A percentile compares a stretch with the other conserved stretches of the same genome.
These are phyloP conservation scores for Hemaris fuciformis DNA, from an alignment of 2,888 invertebrate species.

Conservation along the genomic window DNA sequence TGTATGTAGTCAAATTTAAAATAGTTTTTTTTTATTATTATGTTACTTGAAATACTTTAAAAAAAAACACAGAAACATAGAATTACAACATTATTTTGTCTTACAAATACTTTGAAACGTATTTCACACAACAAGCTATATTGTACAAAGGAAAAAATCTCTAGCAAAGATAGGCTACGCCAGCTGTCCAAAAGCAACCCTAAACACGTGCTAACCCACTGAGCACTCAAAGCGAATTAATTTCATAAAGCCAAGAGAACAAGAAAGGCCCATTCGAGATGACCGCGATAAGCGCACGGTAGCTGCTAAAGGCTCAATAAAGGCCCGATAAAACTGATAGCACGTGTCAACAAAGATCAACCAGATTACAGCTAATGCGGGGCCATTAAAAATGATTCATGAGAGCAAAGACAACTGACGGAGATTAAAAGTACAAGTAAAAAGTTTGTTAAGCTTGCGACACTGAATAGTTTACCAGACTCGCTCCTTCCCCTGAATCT, in stretches of 20 bases:
- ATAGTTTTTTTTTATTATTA: no score
- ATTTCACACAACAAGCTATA: no score
- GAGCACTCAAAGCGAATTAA: not conserved
- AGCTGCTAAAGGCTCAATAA: constrained; percentile 18
- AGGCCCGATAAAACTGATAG: constrained; percentile 24
- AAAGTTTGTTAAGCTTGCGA: not conserved
- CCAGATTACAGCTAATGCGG: constrained; percentile 27
- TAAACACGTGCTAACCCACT: not conserved
- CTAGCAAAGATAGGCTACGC: no score
- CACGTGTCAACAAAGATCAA: constrained; percentile 22
- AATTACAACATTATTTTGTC: no score
- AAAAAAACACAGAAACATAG: no score
- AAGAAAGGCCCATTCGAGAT: constrained; percentile 10
- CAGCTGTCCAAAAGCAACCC: not conserved
- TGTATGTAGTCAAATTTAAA: no score
- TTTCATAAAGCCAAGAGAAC: constrained; percentile 5
- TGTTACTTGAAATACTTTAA: no score
- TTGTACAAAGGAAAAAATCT: no score
- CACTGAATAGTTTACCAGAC: no score
- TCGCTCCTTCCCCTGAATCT: no score
- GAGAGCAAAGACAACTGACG: constrained; percentile 1
- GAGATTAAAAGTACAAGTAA: not conserved
- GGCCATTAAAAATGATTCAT: constrained; percentile 27
- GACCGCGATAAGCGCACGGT: constrained; percentile 20
- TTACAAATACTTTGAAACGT: no score